Evolutionary conservation across 2,888 invertebrate species (phyloP), one percentile per base, ranked within the genome.

Genomic region (Drosophila mimica): DNA sequence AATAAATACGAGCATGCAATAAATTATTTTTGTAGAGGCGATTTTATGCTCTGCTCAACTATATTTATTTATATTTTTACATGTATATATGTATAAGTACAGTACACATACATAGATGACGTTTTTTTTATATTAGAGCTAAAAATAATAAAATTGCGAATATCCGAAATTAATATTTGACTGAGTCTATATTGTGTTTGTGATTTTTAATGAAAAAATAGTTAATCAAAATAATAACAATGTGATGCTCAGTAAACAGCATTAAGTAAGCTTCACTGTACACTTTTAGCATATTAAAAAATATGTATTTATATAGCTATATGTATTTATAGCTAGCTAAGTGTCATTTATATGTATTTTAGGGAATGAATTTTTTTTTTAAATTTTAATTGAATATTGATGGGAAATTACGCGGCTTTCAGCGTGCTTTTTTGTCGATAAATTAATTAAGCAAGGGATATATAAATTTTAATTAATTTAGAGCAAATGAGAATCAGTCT

Each of bases 381-480:
- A 38, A 13, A 40, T 79, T 88, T 79, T 58, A 84, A 87, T 84
- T 82, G 69, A 84, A 82, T 73, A 68, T 69, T 72, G 49, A 74
- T 79, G 64, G 52, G 66, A 69, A 68, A 72, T 64, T 72, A 64
- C 60, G 62, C 57, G 56, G 49, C 20, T 54, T 52, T 11, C 15
- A 5, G 6, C 9, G 3, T 31, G n/a, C 8, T 46, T 46, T 56
- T 65, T 76, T 71, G 34, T 34, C 17, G 20, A 36, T 38, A 49
- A 66, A 76, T 83, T 83, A 88, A 88, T 86, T 88, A 82, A 76
- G 71, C 49, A 79, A 64, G 75, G 87, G 82, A 86, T 82, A 82
- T 86, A 64, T 74, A 70, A 74, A 81, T 82, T 86, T 86, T 82
- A 75, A 83, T 88, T 86, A 88, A 82, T 86, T 82, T 76, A 73